Evolutionary conservation across 1,140 invertebrate species (phyloP), one percentile per base, ranked within the genome.

Genomic region (Drosophila subpulchrella): DNA sequence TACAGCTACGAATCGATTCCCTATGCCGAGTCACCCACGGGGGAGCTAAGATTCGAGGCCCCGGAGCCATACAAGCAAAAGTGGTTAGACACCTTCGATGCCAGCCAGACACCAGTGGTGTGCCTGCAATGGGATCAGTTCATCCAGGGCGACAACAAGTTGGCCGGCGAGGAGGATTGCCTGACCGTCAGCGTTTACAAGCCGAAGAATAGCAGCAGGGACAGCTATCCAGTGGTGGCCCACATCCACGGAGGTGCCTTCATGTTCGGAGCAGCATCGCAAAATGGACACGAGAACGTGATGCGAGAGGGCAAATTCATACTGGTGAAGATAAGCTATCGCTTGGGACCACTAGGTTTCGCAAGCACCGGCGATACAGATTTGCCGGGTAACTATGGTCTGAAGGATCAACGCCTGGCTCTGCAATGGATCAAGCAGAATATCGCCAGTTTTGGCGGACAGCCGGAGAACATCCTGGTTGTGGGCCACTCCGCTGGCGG

Each of bases 361-460:
- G 81, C 95, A 0, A 94, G 94, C 58, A 94, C 94, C 0, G 94
- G 93, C 3, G 94, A 95, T 68, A 84, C 92, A 0, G 85, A 92
- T 4, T 90, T 93, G 3, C 93, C 94, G 3, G 95, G 95, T 1
- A 96, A 96, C 91, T 93, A 93, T 41, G 95, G 95, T 0, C 75
- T 96, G 4, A 95, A 95, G 86, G 96, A 96, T 91, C 95, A 96
- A 84, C 91, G 93, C 0, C 82, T 94, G 58, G 95, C 95, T 4
- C 68, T 96, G 3, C 92, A 94, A 66, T 96, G 95, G 95, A 91
- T 96, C 3, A 92, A 90, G 91, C 92, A 93, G 30, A 95, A 95
- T 75, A 94, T 95, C 55, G 91, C 92, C 50, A 83, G 91, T 56
- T 95, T 95, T 72, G 94, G 94, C 2, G 94, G 94, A 0, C 93